Percentiles rank a stretch among this genome's conserved stretches.
Evolutionary conservation across 2,888 invertebrate species (phyloP).

Genomic region (Notocelia uddmanniana): DNA sequence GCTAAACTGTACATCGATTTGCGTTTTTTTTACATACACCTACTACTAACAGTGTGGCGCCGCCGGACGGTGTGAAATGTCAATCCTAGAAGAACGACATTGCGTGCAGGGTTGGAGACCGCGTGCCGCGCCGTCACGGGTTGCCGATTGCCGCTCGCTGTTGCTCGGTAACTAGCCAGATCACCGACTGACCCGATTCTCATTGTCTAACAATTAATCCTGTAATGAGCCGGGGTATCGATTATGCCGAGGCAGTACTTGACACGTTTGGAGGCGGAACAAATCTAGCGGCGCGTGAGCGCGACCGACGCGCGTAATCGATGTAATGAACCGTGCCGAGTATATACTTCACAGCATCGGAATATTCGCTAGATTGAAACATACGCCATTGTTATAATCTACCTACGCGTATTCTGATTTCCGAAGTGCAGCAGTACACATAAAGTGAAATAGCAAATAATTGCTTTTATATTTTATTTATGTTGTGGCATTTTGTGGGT

Average conservation of each 20-base stretch:
- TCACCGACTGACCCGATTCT: constrained; percentile 9
- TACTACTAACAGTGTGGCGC: no score
- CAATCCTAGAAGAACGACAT: no score
- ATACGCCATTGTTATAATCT: background rate
- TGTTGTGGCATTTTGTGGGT: no score
- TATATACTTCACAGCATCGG: background rate
- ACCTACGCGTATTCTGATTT: no score
- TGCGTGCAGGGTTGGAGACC: background rate
- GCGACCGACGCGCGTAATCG: constrained; percentile 13
- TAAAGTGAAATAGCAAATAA: no score
- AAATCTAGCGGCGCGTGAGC: background rate
- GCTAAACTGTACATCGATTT: no score
- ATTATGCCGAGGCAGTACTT: background rate
- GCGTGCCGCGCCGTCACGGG: background rate
- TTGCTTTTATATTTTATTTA: no score
- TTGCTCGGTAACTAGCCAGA: background rate
- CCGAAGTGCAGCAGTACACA: no score
- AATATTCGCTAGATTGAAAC: background rate
- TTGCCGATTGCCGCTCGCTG: background rate
- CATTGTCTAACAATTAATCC: constrained; percentile 3
- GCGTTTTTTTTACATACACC: no score
- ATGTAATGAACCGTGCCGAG: constrained; percentile 4
- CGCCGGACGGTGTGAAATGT: no score
- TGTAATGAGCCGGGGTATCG: background rate
- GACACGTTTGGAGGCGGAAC: background rate